Conservation (phyloP, 2,888 invertebrate species). For the Ernsta delagoae region DNA sequence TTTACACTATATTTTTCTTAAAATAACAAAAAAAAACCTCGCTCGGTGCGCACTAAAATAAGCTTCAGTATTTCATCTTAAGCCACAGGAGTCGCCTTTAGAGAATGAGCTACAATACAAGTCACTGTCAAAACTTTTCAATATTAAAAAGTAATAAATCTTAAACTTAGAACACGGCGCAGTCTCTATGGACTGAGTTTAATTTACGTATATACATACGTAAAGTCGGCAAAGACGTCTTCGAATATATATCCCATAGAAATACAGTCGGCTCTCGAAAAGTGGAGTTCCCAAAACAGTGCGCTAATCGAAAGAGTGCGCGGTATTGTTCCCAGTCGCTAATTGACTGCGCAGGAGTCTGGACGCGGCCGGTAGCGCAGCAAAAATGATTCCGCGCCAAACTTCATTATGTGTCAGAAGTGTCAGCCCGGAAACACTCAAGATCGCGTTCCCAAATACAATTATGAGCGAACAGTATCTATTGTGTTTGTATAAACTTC, state of each 20-base stretch:
- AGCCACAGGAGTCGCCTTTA: not conserved
- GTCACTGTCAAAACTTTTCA: constrained; percentile 23
- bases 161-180: constrained; percentile 12
- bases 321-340: too few relatives aligned
- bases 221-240: constrained; percentile 21
- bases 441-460: not conserved
- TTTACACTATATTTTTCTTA: too few relatives aligned
- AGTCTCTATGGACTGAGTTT: constrained; percentile 17
- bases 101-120: not conserved
- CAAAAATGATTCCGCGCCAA: too few relatives aligned
- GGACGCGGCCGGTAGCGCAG: too few relatives aligned
- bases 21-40: too few relatives aligned
- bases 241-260: too few relatives aligned
- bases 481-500: constrained; percentile 3
- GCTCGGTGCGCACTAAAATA: too few relatives aligned
- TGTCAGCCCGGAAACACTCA: not conserved
- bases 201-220: constrained; percentile 16
- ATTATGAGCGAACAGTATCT: constrained; percentile 3
- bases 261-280: too few relatives aligned
- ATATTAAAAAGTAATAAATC: constrained; percentile 32
- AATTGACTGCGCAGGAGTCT: too few relatives aligned
- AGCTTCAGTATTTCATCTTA: not conserved
- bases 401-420: not conserved
- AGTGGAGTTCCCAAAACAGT: too few relatives aligned
- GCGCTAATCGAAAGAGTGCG: too few relatives aligned